These are phyloP conservation scores for Otus scops DNA, from an alignment of 2,797 vertebrate species.

Conservation along the genomic window DNA sequence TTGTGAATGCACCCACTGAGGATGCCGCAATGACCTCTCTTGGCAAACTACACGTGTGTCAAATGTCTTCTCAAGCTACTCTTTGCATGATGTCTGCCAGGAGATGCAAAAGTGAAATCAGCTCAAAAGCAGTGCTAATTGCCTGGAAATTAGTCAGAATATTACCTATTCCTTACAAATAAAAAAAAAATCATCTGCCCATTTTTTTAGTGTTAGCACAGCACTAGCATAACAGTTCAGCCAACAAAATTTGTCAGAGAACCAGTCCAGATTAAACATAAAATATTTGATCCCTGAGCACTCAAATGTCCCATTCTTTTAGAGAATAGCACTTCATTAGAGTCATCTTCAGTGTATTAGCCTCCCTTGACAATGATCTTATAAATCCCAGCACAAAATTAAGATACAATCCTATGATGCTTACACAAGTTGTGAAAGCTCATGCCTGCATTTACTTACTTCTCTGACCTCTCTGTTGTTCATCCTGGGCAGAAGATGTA, in stretches of 20 bases:
- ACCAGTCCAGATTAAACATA: neutral
- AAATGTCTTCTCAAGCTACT: neutral
- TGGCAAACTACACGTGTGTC: neutral
- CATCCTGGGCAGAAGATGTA: neutral
- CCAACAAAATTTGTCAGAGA: neutral
- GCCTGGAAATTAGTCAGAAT: neutral
- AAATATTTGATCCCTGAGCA: neutral
- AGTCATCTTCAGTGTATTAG: neutral
- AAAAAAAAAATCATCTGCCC: neutral
- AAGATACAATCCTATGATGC: neutral
- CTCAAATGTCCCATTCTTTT: neutral
- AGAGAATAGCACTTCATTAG: neutral
- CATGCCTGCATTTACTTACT: neutral
- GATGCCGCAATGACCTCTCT: slow-evolving; percentile 35
- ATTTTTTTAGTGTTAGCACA: neutral
- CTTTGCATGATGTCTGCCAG: neutral
- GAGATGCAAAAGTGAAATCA: neutral
- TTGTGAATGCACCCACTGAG: neutral
- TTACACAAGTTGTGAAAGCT: neutral
- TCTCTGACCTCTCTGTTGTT: neutral
- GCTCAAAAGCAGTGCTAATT: neutral
- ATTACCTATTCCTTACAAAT: neutral
- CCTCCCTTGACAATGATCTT: neutral
- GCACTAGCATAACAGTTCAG: neutral
- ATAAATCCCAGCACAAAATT: neutral